Evolutionary conservation across 1,140 invertebrate species (phyloP).

Genomic region (Trichonephila clavata): DNA sequence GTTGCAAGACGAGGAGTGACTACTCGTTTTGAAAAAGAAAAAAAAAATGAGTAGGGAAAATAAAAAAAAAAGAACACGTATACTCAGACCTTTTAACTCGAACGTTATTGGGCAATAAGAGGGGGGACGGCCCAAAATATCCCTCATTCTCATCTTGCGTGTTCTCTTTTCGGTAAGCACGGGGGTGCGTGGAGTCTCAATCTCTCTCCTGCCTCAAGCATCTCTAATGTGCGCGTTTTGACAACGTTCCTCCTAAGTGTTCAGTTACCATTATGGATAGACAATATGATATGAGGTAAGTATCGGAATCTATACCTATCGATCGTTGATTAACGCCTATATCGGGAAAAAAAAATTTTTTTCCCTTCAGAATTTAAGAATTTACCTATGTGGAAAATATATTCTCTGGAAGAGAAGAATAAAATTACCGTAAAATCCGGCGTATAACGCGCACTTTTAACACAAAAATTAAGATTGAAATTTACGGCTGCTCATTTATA

Average conservation of each 20-base stretch:
- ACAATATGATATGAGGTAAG: conserved; percentile 63
- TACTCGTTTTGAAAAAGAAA: not conserved
- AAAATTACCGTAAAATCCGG: no score
- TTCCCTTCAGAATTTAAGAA: no score
- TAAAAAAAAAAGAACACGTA: not conserved
- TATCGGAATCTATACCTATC: not conserved
- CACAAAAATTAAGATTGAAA: no score
- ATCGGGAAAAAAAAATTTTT: no score
- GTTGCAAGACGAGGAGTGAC: not conserved
- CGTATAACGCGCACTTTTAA: no score
- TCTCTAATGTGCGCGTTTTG: conserved; percentile 28
- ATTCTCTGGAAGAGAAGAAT: no score
- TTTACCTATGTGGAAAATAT: no score
- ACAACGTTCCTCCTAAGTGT: not conserved
- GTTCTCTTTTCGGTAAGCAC: conserved; percentile 35
- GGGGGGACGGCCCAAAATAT: conserved; percentile 63
- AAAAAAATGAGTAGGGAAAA: not conserved
- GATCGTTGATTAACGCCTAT: no score
- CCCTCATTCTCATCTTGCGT: conserved; percentile 19
- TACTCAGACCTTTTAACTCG: conserved; percentile 4
- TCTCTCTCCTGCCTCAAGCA: not conserved
- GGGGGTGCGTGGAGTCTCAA: conserved; percentile 9
- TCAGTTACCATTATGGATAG: conserved; percentile 44
- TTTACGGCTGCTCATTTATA: no score
- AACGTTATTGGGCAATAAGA: conserved; percentile 60